A percentile compares a stretch with the other conserved stretches of the same genome.
Evolutionary conservation across 2,888 invertebrate genomes (phyloP).

Genomic region (Linnaemya tessellans): DNA sequence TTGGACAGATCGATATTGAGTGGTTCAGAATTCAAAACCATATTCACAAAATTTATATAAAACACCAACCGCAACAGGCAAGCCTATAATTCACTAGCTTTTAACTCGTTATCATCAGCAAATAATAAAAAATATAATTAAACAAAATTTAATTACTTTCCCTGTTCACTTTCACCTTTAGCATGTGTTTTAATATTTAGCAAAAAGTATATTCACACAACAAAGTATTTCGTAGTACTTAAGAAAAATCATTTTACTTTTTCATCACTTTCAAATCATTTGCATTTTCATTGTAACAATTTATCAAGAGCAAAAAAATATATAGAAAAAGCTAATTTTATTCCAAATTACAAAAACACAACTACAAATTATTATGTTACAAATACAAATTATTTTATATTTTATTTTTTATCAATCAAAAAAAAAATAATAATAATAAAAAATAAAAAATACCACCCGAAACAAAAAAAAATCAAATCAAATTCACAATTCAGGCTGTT

Average conservation of each 20-base stretch:
- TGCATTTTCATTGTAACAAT: conserved; percentile 67
- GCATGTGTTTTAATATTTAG: conserved; percentile 45
- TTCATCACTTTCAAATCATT: conserved; percentile 67
- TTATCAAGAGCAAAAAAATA: conserved; percentile 33
- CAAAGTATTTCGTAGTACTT: background rate
- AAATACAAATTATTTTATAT: conserved; percentile 67
- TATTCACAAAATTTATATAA: background rate
- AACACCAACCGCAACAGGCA: background rate
- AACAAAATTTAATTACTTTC: background rate
- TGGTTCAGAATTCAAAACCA: too few species aligned
- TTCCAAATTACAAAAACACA: conserved; percentile 63
- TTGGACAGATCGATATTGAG: too few species aligned
- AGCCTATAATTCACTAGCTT: background rate
- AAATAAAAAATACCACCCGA: conserved; percentile 62
- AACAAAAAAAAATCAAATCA: conserved; percentile 61
- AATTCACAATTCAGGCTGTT: conserved; percentile 81
- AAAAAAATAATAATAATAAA: conserved; percentile 44
- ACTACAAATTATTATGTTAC: conserved; percentile 69
- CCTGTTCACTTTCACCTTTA: conserved; percentile 5
- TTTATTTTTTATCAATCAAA: conserved; percentile 68
- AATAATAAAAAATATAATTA: background rate
- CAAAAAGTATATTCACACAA: conserved; percentile 32
- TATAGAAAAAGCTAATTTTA: conserved; percentile 43
- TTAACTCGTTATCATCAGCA: background rate
- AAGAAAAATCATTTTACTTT: conserved; percentile 29